phyloP scores from a whole-genome alignment of 2,113 vertebrate species.

The Collichthys lucidus region DNA sequence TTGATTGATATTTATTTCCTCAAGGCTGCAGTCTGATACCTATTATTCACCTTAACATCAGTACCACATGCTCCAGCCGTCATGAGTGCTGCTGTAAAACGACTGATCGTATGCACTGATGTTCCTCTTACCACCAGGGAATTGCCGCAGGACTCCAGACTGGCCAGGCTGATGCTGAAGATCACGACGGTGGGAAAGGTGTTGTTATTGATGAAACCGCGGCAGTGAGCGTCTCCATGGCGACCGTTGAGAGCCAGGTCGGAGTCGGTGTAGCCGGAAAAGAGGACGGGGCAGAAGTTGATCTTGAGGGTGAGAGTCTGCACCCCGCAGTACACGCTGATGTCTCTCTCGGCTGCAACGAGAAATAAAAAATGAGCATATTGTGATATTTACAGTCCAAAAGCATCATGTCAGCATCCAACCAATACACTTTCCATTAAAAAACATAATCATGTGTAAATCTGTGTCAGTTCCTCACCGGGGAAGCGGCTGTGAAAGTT shows the following conservation, averaged over 20 bases:
- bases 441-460: neutral
- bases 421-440: constrained; percentile 4
- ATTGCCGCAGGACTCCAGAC: constrained; percentile 95
- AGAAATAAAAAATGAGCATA: too few relatives aligned
- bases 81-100: neutral
- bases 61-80: neutral
- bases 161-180: constrained; percentile 96
- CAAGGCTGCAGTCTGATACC: neutral
- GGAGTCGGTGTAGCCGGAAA: constrained; percentile 95
- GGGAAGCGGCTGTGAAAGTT: constrained; percentile 97
- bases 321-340: constrained; percentile 96
- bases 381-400: too few relatives aligned
- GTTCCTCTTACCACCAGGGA: constrained; percentile 89
- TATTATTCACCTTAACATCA: neutral
- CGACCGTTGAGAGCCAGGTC: constrained; percentile 96
- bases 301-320: constrained; percentile 98
- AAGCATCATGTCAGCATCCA: neutral
- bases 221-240: constrained; percentile 95
- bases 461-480: constrained; percentile 84
- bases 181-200: constrained; percentile 97
- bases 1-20: neutral
- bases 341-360: constrained; percentile 92
- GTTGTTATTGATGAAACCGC: constrained; percentile 98
- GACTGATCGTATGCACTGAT: neutral
- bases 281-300: constrained; percentile 98